These are phyloP conservation scores for Geophilus truncorum DNA, from an alignment of 2,888 invertebrate genomes.

Conservation along the genomic window DNA sequence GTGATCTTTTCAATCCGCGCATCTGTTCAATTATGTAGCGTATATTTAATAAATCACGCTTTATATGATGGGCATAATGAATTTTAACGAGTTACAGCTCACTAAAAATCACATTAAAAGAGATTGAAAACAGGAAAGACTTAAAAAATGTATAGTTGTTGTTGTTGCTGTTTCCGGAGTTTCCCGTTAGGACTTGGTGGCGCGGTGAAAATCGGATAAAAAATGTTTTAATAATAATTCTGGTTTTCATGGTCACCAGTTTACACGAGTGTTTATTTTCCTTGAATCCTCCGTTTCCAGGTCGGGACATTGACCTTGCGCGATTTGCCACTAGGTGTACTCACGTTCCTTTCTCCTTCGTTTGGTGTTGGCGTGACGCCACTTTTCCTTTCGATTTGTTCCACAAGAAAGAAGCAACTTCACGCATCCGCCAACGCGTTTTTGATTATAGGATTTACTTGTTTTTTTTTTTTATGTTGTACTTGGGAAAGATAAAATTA, in stretches of 20 bases:
- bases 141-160: too few species aligned
- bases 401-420: neutral
- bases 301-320: slow-evolving; percentile 1
- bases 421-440: neutral
- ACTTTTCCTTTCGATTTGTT: neutral
- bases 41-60: neutral
- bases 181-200: neutral
- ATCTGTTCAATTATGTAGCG: neutral
- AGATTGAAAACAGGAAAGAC: neutral
- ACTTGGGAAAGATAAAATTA: too few species aligned
- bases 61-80: too few species aligned
- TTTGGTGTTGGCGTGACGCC: neutral
- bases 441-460: neutral
- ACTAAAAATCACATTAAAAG: too few species aligned
- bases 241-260: neutral
- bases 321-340: too few species aligned
- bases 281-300: neutral
- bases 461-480: too few species aligned
- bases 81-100: too few species aligned
- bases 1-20: neutral
- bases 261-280: neutral
- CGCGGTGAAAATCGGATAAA: neutral
- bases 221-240: neutral
- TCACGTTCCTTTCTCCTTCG: neutral
- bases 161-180: neutral